phyloP scores from a whole-genome alignment of 2,113 vertebrate genomes.

The Chloropsis hardwickii region DNA sequence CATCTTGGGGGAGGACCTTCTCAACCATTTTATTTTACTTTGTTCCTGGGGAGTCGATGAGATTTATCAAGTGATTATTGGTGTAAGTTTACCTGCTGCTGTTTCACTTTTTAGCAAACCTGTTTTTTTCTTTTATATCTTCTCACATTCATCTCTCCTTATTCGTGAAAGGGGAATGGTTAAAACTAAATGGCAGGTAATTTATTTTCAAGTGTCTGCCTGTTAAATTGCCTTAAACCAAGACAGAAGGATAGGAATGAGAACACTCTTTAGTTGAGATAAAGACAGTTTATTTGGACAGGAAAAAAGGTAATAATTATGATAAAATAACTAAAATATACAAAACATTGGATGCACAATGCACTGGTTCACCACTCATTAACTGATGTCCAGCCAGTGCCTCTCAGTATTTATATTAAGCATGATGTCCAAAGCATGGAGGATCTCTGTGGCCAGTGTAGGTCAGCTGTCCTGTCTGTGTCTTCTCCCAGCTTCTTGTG shows the following conservation, averaged over 20 bases:
- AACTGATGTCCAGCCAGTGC: background rate
- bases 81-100: background rate
- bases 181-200: background rate
- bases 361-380: background rate
- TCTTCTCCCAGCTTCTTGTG: background rate
- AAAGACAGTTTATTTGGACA: background rate
- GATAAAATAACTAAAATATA: background rate
- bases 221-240: background rate
- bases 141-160: background rate
- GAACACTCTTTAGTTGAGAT: background rate
- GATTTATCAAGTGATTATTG: background rate
- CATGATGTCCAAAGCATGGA: background rate
- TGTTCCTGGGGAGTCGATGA: background rate
- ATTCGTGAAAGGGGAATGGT: background rate
- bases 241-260: background rate
- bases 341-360: background rate
- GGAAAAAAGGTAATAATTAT: accelerated
- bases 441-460: background rate
- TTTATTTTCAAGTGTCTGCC: background rate
- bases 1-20: background rate
- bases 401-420: background rate
- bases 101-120: background rate
- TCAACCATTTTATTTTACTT: background rate
- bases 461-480: background rate
- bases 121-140: background rate